Conservation (phyloP, 1,140 invertebrate genomes). For the Bombyx mori region ASM3026992v2 NC_085116.1:6309501-6310000, state of each 20-base stretch:
- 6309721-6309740: slow-evolving; percentile 58
- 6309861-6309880: slow-evolving; percentile 62
- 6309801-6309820: slow-evolving; percentile 10
- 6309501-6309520: too few species aligned
- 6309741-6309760: slow-evolving; percentile 53
- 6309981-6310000: slow-evolving; percentile 37
- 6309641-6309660: slow-evolving; percentile 34
- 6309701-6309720: slow-evolving; percentile 53
- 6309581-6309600: too few species aligned
- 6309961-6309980: slow-evolving; percentile 31
- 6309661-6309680: slow-evolving; percentile 48
- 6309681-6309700: slow-evolving; percentile 48
- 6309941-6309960: slow-evolving; percentile 38
- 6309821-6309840: slow-evolving; percentile 53
- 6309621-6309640: slow-evolving; percentile 8
- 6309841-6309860: slow-evolving; percentile 69
- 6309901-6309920: slow-evolving; percentile 62
- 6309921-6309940: slow-evolving; percentile 50
- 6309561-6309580: too few species aligned
- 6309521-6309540: too few species aligned
- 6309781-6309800: slow-evolving; percentile 27
- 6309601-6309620: too few species aligned
- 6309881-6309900: slow-evolving; percentile 62
- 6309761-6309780: slow-evolving; percentile 59
- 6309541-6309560: too few species aligned